Evolutionary conservation across 1,140 invertebrate species (phyloP), one percentile per base, ranked within the genome.

Genomic region (Brachionus rotundiformis): DNA sequence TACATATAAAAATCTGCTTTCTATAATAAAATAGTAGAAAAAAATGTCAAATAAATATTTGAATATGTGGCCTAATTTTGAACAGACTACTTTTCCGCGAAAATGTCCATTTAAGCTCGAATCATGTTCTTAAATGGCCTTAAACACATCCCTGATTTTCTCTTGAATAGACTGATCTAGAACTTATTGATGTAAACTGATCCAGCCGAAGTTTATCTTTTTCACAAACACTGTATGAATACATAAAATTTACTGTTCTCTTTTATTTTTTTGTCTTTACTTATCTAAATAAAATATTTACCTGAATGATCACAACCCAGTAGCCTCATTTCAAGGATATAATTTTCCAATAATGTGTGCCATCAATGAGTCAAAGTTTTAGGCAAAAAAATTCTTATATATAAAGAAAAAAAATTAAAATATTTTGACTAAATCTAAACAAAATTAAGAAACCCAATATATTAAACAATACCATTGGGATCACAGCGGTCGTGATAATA

Each of bases 21-120:
- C 19, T 19, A 54, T 54, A 19, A 49, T 16, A 23, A 25, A n/a
- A n/a, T n/a, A n/a, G n/a, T n/a, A n/a, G n/a, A 39, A 39, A 54
- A 54, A 54, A 54, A 54, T 54, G 47, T 54, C 47, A 54, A 54
- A 54, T 54, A 54, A 54, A 54, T 54, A 54, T 54, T 54, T 54
- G 16, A 54, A 54, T 54, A 54, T 54, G 16, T 54, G 47, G 47
- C 47, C 47, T 54, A 54, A 54, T 19, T 54, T 54, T 54, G 16
- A 19, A 54, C 47, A 54, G 47, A 54, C 47, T 54, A 19, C n/a
- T 54, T 54, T 54, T 54, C 47, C 47, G 47, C 47, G 47, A 54
- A 19, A 7, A 19, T 54, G 47, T 54, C 23, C 6, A 54, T 23
- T 54, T 54, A 54, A 19, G 47, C 23, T 54, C 47, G 19, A 54